Evolutionary conservation across 2,888 invertebrate species (phyloP).

Genomic region (Lepetodrilus schrolli): DNA sequence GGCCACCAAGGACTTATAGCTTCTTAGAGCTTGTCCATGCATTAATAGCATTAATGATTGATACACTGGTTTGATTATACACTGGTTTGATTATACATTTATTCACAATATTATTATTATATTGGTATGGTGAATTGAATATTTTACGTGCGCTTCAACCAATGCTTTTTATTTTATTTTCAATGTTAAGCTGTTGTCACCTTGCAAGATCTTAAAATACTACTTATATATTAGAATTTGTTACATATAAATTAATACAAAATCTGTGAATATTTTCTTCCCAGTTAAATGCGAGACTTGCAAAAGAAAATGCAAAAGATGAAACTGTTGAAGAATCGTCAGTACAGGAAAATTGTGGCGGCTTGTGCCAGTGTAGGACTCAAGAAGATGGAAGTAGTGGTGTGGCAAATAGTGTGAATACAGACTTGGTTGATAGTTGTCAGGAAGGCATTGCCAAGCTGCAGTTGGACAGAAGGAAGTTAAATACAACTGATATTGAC

Average conservation of each 20-base stretch:
- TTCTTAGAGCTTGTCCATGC: background rate
- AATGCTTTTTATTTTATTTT: too few relatives aligned
- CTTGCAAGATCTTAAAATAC: too few relatives aligned
- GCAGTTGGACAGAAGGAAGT: slow-evolving; percentile 34
- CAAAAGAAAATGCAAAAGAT: background rate
- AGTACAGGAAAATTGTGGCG: background rate
- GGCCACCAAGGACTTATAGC: too few relatives aligned
- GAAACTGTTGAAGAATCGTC: background rate
- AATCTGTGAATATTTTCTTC: background rate
- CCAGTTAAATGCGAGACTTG: background rate
- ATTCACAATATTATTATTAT: too few relatives aligned
- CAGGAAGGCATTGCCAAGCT: slow-evolving; percentile 4
- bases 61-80: too few relatives aligned
- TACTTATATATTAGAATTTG: too few relatives aligned
- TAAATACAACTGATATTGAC: slow-evolving; percentile 23
- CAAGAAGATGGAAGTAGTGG: background rate
- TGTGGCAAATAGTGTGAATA: background rate
- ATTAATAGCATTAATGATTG: background rate
- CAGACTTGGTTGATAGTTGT: background rate
- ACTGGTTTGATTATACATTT: too few relatives aligned
- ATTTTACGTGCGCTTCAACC: too few relatives aligned
- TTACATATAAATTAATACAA: too few relatives aligned
- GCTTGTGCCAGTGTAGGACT: background rate
- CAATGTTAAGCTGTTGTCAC: too few relatives aligned
- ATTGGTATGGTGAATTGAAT: too few relatives aligned